These are phyloP conservation scores for Clamator glandarius DNA, from an alignment of 2,797 vertebrate species.

Conservation along the genomic window DNA sequence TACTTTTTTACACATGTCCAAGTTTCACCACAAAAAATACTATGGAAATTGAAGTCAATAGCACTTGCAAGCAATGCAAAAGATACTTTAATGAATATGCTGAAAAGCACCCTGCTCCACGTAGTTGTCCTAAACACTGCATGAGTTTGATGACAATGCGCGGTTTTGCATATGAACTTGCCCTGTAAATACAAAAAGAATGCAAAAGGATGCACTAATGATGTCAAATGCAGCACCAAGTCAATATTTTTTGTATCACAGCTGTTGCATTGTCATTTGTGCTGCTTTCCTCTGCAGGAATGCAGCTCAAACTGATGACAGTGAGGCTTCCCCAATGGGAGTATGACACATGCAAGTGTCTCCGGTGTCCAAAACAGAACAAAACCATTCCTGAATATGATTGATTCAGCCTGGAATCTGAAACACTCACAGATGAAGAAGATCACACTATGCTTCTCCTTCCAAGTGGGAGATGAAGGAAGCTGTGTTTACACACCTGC, in stretches of 20 bases:
- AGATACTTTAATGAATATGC: background rate
- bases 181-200: background rate
- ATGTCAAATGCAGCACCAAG: background rate
- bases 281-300: background rate
- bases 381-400: background rate
- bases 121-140: background rate
- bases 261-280: background rate
- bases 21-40: slow-evolving; percentile 37
- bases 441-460: background rate
- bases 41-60: slow-evolving; percentile 28
- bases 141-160: background rate
- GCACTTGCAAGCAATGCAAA: background rate
- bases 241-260: background rate
- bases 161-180: background rate
- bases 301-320: background rate
- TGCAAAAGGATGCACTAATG: background rate
- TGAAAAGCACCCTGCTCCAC: background rate
- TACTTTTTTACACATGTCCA: slow-evolving; percentile 21
- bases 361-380: background rate
- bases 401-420: background rate
- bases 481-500: background rate
- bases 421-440: background rate
- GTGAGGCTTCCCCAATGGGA: background rate
- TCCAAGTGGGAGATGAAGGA: background rate
- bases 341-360: background rate